These are phyloP conservation scores for Isoperla grammatica DNA, from an alignment of 2,888 invertebrate species.

Conservation along the genomic window DNA sequence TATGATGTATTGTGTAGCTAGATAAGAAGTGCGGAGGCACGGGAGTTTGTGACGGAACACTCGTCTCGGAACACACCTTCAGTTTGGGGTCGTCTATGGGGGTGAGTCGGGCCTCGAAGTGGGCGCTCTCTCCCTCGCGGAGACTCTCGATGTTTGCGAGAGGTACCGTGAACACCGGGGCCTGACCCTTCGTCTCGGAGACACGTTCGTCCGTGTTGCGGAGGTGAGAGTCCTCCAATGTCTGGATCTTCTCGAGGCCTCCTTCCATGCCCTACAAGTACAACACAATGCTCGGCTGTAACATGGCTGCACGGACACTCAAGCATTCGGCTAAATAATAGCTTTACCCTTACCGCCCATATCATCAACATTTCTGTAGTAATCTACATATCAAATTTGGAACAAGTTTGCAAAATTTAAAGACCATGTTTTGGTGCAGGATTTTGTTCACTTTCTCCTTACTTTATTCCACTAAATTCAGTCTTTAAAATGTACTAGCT, in stretches of 20 bases:
- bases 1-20: too few species aligned
- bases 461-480: too few species aligned
- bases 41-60: background rate
- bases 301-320: too few species aligned
- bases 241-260: conserved; percentile 88
- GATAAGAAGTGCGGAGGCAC: background rate
- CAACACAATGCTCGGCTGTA: background rate
- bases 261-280: conserved; percentile 79
- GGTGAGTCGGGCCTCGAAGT: conserved; percentile 83
- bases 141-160: conserved; percentile 80
- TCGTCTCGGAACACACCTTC: conserved; percentile 47
- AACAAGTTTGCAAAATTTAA: too few species aligned
- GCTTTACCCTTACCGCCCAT: too few species aligned
- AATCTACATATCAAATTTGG: too few species aligned
- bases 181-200: conserved; percentile 72
- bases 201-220: conserved; percentile 66
- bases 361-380: too few species aligned
- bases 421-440: too few species aligned
- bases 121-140: conserved; percentile 86
- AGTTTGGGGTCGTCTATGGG: conserved; percentile 88
- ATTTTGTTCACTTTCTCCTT: too few species aligned
- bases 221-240: conserved; percentile 82
- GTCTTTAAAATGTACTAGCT: too few species aligned
- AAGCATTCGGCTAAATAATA: too few species aligned
- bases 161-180: conserved; percentile 86